phyloP scores from a whole-genome alignment of 2,888 invertebrate species.

The Oscheius sp. region DNA sequence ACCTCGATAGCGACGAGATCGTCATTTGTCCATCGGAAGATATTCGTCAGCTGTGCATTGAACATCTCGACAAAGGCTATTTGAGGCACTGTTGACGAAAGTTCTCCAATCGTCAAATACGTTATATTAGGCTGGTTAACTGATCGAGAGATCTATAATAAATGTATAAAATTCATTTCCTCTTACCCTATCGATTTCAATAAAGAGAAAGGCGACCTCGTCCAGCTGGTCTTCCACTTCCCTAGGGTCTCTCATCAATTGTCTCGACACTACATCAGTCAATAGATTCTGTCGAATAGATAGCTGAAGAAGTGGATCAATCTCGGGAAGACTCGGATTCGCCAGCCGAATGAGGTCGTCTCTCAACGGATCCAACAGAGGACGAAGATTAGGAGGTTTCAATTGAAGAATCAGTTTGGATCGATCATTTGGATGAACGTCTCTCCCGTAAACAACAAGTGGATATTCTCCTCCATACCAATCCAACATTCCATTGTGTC shows the following conservation, averaged over 20 bases:
- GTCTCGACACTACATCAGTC: slow-evolving; percentile 35
- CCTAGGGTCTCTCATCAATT: slow-evolving; percentile 43
- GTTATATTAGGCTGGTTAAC: slow-evolving; percentile 36
- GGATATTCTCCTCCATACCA: slow-evolving; percentile 49
- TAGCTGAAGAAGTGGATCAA: slow-evolving; percentile 45
- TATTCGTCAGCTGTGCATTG: slow-evolving; percentile 41
- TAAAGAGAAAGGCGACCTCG: slow-evolving; percentile 44
- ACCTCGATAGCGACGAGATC: slow-evolving; percentile 42
- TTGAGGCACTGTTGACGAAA: slow-evolving; percentile 36
- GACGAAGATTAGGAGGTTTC: slow-evolving; percentile 38
- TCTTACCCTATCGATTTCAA: slow-evolving; percentile 38
- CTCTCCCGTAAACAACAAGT: slow-evolving; percentile 47
- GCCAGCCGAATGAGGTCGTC: slow-evolving; percentile 36
- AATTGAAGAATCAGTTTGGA: slow-evolving; percentile 40
- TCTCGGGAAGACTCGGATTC: slow-evolving; percentile 38
- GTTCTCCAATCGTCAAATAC: slow-evolving; percentile 44
- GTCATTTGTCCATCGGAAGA: slow-evolving; percentile 44
- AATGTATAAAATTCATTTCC: background rate
- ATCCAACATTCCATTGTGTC: slow-evolving; percentile 56
- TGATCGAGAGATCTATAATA: slow-evolving; percentile 31
- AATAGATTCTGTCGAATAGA: slow-evolving; percentile 48
- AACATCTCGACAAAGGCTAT: slow-evolving; percentile 44
- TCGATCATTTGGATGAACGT: slow-evolving; percentile 49
- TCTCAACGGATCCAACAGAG: slow-evolving; percentile 34
- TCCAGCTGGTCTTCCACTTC: slow-evolving; percentile 44